Base-by-base conservation (phyloP, 1,140 invertebrate species). In the Heterodera schachtii region DNA sequence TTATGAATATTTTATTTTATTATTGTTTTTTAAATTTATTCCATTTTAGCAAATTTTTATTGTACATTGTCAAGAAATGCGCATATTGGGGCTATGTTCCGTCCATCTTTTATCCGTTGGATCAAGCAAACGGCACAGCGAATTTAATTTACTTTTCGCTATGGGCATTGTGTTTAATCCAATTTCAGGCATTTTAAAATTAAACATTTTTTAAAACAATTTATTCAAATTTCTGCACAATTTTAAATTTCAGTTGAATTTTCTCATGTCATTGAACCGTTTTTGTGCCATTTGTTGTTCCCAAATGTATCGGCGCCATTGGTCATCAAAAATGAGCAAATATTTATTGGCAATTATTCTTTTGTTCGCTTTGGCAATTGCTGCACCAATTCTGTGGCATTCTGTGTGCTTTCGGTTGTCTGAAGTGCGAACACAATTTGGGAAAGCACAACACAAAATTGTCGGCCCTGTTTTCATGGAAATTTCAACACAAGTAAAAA, bases 61-160 rank as follows among this genome's bases (percentile, higher is more conserved):
- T 66, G 8, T 78, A 69, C 46, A 31, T 31, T 31, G 31, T 31
- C 31, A 31, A 31, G 31, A 31, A 31, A 31, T 31, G 31, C 31
- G 31, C 76, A 46, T 78, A 78, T 44, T 78, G 76, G 76, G 76
- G 76, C 44, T 78, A 57, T 21, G 76, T 78, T 57, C 13, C 52
- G 3, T 31, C 6, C 46, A 43, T 78, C n/a, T 78, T 78, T 16
- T 60, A 67, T 7, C 76, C 76, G 11, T 60, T 69, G 69, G 19
- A 78, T 46, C n/a, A 46, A 7, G 47, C 76, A 21, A 78, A 78
- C n/a, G 41, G n/a, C 13, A 31, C 76, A 31, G 76, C 76, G 31
- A 47, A 78, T 46, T 66, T 78, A 66, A 21, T 78, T n/a, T 78
- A 78, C n/a, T 46, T 78, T n/a, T 78, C 21, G 5, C 3, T 78